These are phyloP conservation scores for Thyatira batis DNA, from an alignment of 2,888 invertebrate species.

Conservation along the genomic window DNA sequence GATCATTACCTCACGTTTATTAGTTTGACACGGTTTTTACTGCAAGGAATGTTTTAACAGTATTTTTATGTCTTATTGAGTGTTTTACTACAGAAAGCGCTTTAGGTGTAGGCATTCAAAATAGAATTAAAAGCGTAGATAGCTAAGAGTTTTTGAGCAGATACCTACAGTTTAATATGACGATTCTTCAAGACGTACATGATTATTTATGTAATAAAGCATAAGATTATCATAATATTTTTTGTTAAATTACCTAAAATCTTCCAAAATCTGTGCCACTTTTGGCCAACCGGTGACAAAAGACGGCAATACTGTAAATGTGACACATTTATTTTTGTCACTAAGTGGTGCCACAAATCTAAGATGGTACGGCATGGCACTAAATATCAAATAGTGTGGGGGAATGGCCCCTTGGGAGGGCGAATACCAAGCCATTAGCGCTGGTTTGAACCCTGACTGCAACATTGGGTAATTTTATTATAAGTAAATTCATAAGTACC, in stretches of 20 bases:
- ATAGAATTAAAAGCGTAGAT: background rate
- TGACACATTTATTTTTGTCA: conserved; percentile 48
- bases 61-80: conserved; percentile 28
- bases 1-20: conserved; percentile 55
- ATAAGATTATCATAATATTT: background rate
- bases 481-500: conserved; percentile 9
- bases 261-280: conserved; percentile 9
- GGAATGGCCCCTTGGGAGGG: conserved; percentile 45
- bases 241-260: background rate
- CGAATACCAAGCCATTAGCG: conserved; percentile 62
- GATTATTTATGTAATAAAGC: background rate
- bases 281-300: conserved; percentile 33
- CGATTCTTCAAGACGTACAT: too few relatives aligned
- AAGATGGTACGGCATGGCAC: conserved; percentile 78
- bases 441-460: conserved; percentile 70
- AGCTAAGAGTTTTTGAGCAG: background rate
- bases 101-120: background rate
- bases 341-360: conserved; percentile 72
- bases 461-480: conserved; percentile 54
- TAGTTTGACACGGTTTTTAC: conserved; percentile 54
- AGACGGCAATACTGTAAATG: conserved; percentile 38
- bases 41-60: conserved; percentile 18
- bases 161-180: too few relatives aligned
- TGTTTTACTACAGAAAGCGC: background rate
- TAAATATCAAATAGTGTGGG: conserved; percentile 68